phyloP scores from a whole-genome alignment of 2,113 vertebrate species.

The Phainopepla nitens region DNA sequence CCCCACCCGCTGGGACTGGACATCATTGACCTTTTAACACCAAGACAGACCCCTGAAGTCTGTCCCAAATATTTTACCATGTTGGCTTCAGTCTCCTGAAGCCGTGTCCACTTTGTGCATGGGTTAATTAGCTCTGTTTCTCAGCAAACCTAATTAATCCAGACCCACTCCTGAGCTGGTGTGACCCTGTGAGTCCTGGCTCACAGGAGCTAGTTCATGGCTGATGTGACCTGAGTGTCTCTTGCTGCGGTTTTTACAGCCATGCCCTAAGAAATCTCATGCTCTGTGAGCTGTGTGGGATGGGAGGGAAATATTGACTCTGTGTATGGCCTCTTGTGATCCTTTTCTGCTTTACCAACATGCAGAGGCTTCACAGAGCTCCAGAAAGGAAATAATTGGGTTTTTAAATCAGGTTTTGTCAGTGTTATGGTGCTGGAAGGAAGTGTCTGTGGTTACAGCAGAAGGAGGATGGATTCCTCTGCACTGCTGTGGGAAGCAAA shows the following conservation, averaged over 20 bases:
- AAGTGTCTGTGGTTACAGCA: neutral
- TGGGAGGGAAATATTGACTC: rapidly evolving
- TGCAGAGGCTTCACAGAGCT: neutral
- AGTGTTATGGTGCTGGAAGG: rapidly evolving
- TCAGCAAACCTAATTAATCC: neutral
- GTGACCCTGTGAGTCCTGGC: neutral
- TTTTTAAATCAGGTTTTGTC: neutral
- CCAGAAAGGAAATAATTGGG: neutral
- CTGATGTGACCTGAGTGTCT: neutral
- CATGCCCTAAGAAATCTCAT: rapidly evolving
- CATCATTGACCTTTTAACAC: rapidly evolving
- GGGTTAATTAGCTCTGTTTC: neutral
- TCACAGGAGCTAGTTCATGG: neutral
- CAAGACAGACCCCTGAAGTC: rapidly evolving
- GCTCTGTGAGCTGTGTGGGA: rapidly evolving
- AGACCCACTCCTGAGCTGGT: neutral
- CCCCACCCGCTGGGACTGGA: neutral
- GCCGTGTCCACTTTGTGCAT: rapidly evolving
- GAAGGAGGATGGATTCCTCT: neutral
- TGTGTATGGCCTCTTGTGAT: neutral
- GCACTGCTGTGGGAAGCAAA: rapidly evolving
- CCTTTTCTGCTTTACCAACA: neutral
- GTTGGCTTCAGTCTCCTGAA: rapidly evolving
- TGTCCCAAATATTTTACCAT: rapidly evolving
- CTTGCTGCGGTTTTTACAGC: neutral